These are phyloP conservation scores for Scophthalmus maximus DNA, from an alignment of 2,113 vertebrate species.

Conservation along the genomic window DNA sequence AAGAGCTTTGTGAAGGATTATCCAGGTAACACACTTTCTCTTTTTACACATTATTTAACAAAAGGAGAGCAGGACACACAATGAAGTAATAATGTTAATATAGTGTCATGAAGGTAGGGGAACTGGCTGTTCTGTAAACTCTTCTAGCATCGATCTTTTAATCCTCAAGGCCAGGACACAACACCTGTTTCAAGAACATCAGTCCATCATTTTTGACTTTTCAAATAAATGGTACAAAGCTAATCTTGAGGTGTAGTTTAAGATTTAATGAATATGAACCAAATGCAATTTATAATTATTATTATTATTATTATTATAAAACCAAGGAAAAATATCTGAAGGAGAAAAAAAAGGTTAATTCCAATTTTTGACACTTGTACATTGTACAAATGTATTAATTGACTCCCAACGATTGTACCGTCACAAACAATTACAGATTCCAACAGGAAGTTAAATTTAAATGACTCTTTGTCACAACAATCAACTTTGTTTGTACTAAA, in stretches of 20 bases:
- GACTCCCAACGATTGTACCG: no score
- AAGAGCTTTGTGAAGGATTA: conserved; percentile 93
- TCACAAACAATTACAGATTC: no score
- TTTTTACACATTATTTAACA: conserved; percentile 13
- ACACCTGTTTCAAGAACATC: neutral
- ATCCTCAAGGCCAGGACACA: no score
- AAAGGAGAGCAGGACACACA: neutral
- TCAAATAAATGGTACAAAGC: no score
- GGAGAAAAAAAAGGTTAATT: neutral
- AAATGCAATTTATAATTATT: no score
- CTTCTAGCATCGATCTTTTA: no score
- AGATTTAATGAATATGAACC: neutral
- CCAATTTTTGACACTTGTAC: neutral
- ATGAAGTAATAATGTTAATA: neutral
- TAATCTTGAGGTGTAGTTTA: neutral
- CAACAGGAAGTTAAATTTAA: no score
- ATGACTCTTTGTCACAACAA: no score
- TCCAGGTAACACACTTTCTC: conserved; percentile 81
- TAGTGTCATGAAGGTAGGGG: neutral
- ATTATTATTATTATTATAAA: no score
- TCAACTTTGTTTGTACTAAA: no score
- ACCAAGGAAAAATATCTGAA: neutral
- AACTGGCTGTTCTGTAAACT: neutral
- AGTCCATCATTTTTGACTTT: neutral
- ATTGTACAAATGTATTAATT: no score